phyloP scores from a whole-genome alignment of 1,140 invertebrate species.

The Drosophila kurseongensis region DNA sequence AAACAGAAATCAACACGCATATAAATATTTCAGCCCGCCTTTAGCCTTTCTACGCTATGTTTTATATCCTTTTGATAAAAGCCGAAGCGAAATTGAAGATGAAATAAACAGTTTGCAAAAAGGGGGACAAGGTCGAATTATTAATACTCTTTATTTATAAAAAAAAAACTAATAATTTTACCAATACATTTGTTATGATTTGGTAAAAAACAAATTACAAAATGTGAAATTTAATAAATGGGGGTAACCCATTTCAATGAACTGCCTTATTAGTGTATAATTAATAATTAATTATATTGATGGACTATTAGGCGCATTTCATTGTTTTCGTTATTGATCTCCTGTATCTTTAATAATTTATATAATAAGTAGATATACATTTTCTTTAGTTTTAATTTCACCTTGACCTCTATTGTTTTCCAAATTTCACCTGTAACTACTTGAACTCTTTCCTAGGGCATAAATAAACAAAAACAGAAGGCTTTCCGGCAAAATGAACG shows the following conservation, averaged over 20 bases:
- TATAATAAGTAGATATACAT: no score
- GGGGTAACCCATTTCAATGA: no score
- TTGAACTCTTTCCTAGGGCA: neutral
- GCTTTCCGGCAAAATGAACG: conserved; percentile 30
- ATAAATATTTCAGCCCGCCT: conserved; percentile 71
- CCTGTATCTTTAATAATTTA: no score
- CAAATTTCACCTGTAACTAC: neutral
- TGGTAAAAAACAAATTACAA: neutral
- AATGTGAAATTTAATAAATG: no score
- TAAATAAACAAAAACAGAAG: conserved; percentile 3
- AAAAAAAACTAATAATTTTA: no score
- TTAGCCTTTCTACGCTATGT: conserved; percentile 25
- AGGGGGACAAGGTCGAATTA: neutral
- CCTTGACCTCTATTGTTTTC: conserved; percentile 5
- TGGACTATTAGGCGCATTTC: no score
- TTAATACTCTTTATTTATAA: conserved; percentile 5
- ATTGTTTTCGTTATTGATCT: no score
- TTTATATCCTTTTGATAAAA: conserved; percentile 68
- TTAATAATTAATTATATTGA: no score
- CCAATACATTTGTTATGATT: no score
- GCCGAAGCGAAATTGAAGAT: conserved; percentile 51
- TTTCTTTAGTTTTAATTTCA: neutral
- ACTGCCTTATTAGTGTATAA: no score
- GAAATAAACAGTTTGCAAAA: conserved; percentile 21
- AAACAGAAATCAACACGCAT: conserved; percentile 82